These are phyloP conservation scores for Drosophila neocordata DNA, from an alignment of 1,140 invertebrate species.

Conservation along the genomic window DNA sequence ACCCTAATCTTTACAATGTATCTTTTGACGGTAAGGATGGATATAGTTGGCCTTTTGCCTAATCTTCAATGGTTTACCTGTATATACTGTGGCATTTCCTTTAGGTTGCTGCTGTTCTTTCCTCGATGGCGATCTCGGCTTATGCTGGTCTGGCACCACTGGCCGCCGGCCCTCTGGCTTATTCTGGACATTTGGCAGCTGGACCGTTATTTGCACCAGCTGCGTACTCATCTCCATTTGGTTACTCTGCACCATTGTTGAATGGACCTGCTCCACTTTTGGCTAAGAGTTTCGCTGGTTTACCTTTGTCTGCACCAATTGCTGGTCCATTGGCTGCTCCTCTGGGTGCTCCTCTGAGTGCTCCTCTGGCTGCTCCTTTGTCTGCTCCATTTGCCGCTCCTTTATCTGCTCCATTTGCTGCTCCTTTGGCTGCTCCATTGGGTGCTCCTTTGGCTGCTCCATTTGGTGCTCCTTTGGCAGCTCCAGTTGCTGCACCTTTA, in stretches of 20 bases:
- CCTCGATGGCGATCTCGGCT: slow-evolving; percentile 73
- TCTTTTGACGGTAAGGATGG: slow-evolving; percentile 75
- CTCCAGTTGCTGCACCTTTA: slow-evolving; percentile 23
- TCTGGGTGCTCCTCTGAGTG: slow-evolving; percentile 16
- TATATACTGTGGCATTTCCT: neutral
- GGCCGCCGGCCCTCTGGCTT: slow-evolving; percentile 61
- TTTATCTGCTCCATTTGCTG: slow-evolving; percentile 19
- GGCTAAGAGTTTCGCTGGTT: slow-evolving; percentile 28
- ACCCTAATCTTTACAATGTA: slow-evolving; percentile 81
- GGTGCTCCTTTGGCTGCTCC: slow-evolving; percentile 54
- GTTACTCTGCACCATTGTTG: slow-evolving; percentile 41
- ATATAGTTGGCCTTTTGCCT: neutral
- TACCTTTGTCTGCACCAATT: slow-evolving; percentile 38
- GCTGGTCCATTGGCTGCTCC: slow-evolving; percentile 30
- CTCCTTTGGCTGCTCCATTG: slow-evolving; percentile 41
- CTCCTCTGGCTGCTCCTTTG: slow-evolving; percentile 58
- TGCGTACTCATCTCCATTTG: slow-evolving; percentile 50
- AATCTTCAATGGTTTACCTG: slow-evolving; percentile 3
- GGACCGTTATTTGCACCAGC: slow-evolving; percentile 49
- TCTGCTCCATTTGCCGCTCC: slow-evolving; percentile 38
- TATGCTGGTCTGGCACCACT: slow-evolving; percentile 61
- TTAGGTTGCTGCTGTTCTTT: slow-evolving; percentile 78
- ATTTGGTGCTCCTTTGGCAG: slow-evolving; percentile 53
- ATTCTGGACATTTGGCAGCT: slow-evolving; percentile 56
- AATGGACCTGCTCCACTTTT: slow-evolving; percentile 23